These are phyloP conservation scores for Macaca mulatta DNA, from an alignment of 2,113 vertebrate genomes.

Conservation along the genomic window DNA sequence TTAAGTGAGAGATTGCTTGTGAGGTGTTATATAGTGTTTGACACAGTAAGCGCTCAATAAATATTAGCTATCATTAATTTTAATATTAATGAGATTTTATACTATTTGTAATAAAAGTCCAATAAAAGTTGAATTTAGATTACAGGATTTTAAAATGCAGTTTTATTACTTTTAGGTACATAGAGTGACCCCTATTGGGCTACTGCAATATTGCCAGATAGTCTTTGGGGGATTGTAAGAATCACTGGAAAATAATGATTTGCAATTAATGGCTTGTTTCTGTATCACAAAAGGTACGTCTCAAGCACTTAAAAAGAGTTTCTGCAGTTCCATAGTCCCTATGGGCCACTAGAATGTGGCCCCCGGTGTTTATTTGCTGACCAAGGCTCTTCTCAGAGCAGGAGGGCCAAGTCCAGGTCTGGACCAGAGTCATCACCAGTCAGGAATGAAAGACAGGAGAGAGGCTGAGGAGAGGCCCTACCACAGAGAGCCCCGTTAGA, in stretches of 20 bases:
- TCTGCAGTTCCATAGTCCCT: not conserved
- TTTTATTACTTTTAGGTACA: constrained; percentile 29
- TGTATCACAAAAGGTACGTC: not conserved
- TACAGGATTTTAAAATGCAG: not conserved
- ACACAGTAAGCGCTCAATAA: not conserved
- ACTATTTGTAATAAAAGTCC: constrained; percentile 26
- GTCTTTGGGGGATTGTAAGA: not conserved
- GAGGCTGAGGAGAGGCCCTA: fast-evolving
- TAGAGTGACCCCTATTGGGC: constrained; percentile 62
- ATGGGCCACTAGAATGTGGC: not conserved
- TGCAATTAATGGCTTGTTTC: not conserved
- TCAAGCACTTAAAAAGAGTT: not conserved
- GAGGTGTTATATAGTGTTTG: too few species aligned
- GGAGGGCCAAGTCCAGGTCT: not conserved
- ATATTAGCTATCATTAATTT: constrained; percentile 26
- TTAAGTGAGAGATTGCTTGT: not conserved
- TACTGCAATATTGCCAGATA: not conserved
- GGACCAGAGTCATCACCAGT: not conserved
- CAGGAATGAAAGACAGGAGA: not conserved
- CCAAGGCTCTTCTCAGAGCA: not conserved
- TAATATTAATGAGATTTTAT: constrained; percentile 30
- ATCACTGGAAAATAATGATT: not conserved
- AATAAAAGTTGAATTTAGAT: constrained; percentile 38
- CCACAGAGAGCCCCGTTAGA: fast-evolving
- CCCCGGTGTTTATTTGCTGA: fast-evolving